Evolutionary conservation across 2,113 vertebrate species (phyloP).

Genomic region (Coryphaenoides rupestris): DNA sequence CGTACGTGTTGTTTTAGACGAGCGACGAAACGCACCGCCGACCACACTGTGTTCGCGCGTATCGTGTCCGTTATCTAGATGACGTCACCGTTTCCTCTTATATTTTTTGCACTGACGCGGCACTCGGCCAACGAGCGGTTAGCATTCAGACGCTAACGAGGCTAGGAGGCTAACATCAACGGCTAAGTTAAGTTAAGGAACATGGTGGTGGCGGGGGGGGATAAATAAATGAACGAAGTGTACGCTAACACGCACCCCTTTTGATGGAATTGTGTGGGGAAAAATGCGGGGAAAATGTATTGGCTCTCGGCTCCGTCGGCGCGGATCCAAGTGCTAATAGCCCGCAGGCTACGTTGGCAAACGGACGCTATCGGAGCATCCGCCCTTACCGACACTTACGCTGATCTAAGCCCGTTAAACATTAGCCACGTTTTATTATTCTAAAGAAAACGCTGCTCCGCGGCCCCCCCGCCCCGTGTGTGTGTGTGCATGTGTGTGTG

Average conservation of each 20-base stretch:
- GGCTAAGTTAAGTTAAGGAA: no score
- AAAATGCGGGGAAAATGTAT: not conserved
- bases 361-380: conserved; percentile 43
- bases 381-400: conserved; percentile 45
- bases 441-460: not conserved
- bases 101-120: conserved; percentile 55
- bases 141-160: conserved; percentile 10
- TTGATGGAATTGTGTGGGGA: no score
- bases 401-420: conserved; percentile 14
- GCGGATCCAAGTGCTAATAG: not conserved
- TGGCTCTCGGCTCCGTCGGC: not conserved
- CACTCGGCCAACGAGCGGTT: conserved; percentile 49
- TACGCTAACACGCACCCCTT: no score
- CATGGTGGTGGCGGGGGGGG: no score
- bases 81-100: conserved; percentile 39
- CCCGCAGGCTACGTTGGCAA: not conserved
- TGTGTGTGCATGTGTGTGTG: no score
- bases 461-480: no score
- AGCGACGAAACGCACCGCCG: conserved; percentile 44
- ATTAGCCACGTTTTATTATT: not conserved
- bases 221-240: no score
- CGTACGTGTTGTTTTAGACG: not conserved
- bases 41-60: not conserved
- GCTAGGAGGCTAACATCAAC: no score
- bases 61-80: not conserved